A percentile compares a stretch with the other conserved stretches of the same genome.
These are phyloP conservation scores for Leptonema lineaticorne DNA, from an alignment of 1,140 invertebrate species.

Conservation along the genomic window DNA sequence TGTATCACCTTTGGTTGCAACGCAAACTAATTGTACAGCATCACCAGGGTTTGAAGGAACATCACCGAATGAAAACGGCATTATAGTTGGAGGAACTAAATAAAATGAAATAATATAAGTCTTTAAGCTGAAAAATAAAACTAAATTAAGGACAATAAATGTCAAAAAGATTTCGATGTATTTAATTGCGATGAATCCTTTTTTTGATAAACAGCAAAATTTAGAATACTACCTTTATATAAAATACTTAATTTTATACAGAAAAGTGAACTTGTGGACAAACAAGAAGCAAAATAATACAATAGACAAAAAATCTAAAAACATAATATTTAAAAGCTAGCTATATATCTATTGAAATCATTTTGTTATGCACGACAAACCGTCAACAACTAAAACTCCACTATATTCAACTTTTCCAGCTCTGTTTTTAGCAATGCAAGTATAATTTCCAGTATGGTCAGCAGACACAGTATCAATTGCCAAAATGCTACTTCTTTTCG, in stretches of 20 bases:
- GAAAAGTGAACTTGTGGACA: no score
- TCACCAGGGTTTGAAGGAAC: constrained; percentile 72
- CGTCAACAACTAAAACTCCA: constrained; percentile 68
- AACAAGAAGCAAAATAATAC: no score
- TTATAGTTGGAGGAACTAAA: constrained; percentile 66
- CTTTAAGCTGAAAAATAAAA: constrained; percentile 8
- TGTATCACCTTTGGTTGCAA: constrained; percentile 74
- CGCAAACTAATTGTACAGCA: constrained; percentile 68
- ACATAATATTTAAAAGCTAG: no score
- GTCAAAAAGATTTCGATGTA: no score
- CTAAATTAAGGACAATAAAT: no score
- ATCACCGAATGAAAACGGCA: constrained; percentile 66
- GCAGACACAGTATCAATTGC: constrained; percentile 71
- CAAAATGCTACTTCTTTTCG: constrained; percentile 68
- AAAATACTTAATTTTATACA: no score
- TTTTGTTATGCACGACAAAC: constrained; percentile 66
- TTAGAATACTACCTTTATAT: no score
- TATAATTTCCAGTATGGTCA: constrained; percentile 76
- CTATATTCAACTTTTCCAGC: constrained; percentile 67
- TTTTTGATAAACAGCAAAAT: no score
- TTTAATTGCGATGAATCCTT: no score
- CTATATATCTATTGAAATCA: constrained; percentile 57
- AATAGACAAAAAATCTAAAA: no score
- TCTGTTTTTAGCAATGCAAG: constrained; percentile 75
- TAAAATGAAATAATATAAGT: constrained; percentile 44